phyloP scores from a whole-genome alignment of 2,797 vertebrate species.

The Dicrostonyx torquatus region DNA sequence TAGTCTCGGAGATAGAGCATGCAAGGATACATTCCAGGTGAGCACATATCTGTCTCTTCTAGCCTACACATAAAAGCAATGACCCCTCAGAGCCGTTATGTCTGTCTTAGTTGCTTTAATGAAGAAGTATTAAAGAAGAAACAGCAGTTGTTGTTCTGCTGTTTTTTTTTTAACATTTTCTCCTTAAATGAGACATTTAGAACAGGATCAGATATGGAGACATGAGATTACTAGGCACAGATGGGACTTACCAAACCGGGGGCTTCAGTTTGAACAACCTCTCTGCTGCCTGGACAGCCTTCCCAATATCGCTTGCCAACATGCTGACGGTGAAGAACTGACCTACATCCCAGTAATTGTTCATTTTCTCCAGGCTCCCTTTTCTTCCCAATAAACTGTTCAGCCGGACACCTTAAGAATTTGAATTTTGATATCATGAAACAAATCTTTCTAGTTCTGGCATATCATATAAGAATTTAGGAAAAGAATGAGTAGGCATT shows the following conservation, averaged over 20 bases:
- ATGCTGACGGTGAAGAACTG: constrained; percentile 97
- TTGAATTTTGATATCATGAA: constrained; percentile 60
- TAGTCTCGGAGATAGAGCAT: neutral
- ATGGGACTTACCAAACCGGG: constrained; percentile 92
- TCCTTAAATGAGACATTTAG: neutral
- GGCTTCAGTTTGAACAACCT: constrained; percentile 97
- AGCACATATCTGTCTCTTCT: neutral
- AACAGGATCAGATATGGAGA: constrained; percentile 23
- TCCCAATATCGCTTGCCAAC: constrained; percentile 93
- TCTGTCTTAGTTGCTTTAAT: neutral
- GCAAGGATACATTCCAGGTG: neutral
- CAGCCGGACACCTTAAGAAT: constrained; percentile 91
- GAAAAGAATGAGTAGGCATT: neutral
- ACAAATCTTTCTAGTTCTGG: constrained; percentile 9
- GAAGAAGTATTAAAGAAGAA: constrained; percentile 44
- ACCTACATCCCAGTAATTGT: constrained; percentile 97
- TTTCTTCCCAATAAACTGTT: constrained; percentile 96
- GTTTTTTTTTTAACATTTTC: neutral
- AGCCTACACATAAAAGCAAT: constrained; percentile 25
- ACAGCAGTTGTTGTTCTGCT: neutral
- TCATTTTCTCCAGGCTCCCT: constrained; percentile 97
- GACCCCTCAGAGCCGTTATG: neutral
- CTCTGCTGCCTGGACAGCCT: constrained; percentile 96
- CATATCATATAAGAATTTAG: constrained; percentile 21
- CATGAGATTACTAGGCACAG: neutral